Conservation (phyloP, 2,113 vertebrate genomes). For the Corvus hawaiiensis region DNA sequence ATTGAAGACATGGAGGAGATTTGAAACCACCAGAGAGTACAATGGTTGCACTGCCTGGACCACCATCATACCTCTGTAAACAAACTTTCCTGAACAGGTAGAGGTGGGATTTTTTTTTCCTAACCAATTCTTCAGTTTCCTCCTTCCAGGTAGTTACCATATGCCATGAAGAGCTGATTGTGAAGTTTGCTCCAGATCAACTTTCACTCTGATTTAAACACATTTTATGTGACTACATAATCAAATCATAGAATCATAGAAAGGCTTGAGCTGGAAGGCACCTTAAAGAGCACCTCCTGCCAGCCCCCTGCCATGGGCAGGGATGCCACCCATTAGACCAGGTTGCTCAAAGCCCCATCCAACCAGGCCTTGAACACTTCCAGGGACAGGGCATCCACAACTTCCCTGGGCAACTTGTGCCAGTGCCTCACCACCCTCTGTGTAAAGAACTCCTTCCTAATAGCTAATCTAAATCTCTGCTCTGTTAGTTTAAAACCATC, state of each 20-base stretch:
- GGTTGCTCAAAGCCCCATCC: background rate
- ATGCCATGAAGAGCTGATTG: background rate
- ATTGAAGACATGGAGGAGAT: background rate
- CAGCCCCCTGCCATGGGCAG: background rate
- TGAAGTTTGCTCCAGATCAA: background rate
- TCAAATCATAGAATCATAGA: background rate
- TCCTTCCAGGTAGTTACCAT: background rate
- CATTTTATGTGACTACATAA: background rate
- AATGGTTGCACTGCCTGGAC: background rate
- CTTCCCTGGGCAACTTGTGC: background rate
- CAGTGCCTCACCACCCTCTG: background rate
- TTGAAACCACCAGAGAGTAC: background rate
- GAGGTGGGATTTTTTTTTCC: background rate
- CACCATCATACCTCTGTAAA: background rate
- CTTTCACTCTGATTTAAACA: background rate
- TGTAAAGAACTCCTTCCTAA: background rate
- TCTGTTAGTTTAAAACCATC: background rate
- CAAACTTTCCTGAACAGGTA: background rate
- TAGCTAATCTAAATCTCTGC: background rate
- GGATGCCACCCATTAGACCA: background rate
- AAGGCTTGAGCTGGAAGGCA: background rate
- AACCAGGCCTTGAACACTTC: background rate
- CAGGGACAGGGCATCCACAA: background rate
- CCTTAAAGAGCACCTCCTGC: background rate
- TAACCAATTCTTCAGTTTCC: background rate